These are phyloP conservation scores for Alosa alosa DNA, from an alignment of 2,113 vertebrate species.

Conservation along the genomic window DNA sequence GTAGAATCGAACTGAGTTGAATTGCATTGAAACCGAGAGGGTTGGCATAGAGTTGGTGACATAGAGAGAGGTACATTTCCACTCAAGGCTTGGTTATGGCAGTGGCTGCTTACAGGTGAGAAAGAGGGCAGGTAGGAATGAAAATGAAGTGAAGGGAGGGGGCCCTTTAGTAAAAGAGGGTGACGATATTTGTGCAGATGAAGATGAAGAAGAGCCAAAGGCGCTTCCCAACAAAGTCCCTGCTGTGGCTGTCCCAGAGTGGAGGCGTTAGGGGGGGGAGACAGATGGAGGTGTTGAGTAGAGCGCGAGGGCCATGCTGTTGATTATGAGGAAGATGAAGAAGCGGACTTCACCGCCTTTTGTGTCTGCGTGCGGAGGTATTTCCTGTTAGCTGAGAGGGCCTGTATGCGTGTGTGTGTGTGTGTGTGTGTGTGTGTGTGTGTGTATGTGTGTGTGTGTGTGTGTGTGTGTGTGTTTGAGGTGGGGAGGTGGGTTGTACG, in stretches of 20 bases:
- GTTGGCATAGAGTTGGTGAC: neutral
- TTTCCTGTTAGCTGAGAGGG: constrained; percentile 69
- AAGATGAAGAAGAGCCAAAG: neutral
- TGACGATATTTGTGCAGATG: neutral
- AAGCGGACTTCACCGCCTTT: constrained; percentile 40
- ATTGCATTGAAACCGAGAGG: too few species aligned
- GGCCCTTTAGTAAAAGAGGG: neutral
- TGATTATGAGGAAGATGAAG: constrained; percentile 23
- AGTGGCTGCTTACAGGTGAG: neutral
- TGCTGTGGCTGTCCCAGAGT: neutral
- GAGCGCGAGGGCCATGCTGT: neutral
- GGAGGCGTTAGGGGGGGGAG: neutral
- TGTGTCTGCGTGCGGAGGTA: constrained; percentile 49
- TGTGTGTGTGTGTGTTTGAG: constrained; percentile 1
- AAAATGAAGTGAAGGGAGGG: neutral
- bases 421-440: neutral
- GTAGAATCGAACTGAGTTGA: too few species aligned
- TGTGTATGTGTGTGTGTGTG: neutral
- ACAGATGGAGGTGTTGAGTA: neutral
- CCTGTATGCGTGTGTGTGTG: constrained; percentile 14
- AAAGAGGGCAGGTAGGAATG: neutral
- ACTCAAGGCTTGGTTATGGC: neutral
- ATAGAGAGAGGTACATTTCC: neutral
- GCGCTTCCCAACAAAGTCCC: neutral
- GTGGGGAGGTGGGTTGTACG: neutral